Base-by-base conservation (phyloP, 2,113 vertebrate genomes). In the Nothoprocta pentlandii region DNA sequence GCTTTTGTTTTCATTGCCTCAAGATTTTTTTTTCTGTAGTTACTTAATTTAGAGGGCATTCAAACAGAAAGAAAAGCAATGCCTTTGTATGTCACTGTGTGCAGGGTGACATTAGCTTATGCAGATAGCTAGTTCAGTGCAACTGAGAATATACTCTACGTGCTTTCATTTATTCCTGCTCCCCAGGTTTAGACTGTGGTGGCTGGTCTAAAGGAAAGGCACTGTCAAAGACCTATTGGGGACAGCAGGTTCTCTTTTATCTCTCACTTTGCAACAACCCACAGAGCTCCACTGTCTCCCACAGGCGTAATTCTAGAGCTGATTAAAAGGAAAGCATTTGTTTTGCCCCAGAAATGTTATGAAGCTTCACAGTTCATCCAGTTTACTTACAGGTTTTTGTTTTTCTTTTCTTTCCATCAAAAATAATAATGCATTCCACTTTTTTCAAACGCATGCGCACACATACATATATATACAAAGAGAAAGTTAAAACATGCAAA, bases 41-140 rank as follows among this genome's bases (percentile, higher is more conserved):
- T 70, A 74, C 28, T 46, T 58, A 64, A 66, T 56, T 71, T 61
- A 42, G 22, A 49, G 16, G 16, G 20, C 6, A 15, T 14, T 1
- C 1, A 0, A 1, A 3, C 2, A 4, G 5, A 34, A 34, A 0
- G 0, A 6, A 7, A 58, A 67, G 22, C 8, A 8, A 6, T 16
- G 7, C 36, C 7, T 56, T 5, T 21, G 21, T 49, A 8, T 28
- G 14, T 53, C 59, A n/a, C 47, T 58, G 78, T 51, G 20, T 71
- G 16, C 4, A 46, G 17, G 76, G 56, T 22, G 28, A 25, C 6
- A 6, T 51, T 30, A 32, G 64, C 73, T 71, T 75, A 20, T 19
- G 34, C 34, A 28, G 5, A 8, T 36, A 80, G 32, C 6, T 79
- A 28, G 85, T 66, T 83, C 54, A 88, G 32, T 67, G 36, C 32